Evolutionary conservation across 2,797 vertebrate species (phyloP).

Genomic region (Sardinella longiceps): DNA sequence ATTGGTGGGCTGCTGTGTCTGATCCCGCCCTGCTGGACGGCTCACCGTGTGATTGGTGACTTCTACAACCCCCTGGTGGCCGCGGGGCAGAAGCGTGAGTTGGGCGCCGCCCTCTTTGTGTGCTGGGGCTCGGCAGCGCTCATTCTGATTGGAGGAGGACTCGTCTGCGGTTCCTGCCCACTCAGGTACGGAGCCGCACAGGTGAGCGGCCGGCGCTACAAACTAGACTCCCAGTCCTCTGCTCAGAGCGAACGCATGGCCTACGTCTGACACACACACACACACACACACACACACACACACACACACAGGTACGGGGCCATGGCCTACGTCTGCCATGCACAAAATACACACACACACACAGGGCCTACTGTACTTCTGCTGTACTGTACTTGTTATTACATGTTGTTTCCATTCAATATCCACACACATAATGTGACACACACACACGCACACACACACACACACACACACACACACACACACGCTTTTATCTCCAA

Average conservation of each 20-base stretch:
- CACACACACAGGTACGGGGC: too few relatives aligned
- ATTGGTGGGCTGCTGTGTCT: conserved; percentile 69
- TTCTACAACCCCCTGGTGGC: conserved; percentile 81
- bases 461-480: too few relatives aligned
- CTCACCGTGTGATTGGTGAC: conserved; percentile 74
- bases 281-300: too few relatives aligned
- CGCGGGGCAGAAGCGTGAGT: conserved; percentile 75
- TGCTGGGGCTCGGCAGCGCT: conserved; percentile 76
- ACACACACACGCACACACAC: too few relatives aligned
- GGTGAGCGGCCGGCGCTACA: neutral
- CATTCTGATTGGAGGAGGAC: conserved; percentile 74
- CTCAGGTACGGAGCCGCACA: neutral
- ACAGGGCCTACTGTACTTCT: too few relatives aligned
- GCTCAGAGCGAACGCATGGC: neutral
- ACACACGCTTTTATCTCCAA: too few relatives aligned
- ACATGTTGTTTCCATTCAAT: too few relatives aligned
- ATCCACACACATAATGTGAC: too few relatives aligned
- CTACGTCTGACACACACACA: neutral
- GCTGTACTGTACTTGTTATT: too few relatives aligned
- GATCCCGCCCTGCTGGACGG: conserved; percentile 79
- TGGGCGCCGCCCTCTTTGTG: conserved; percentile 77
- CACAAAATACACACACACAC: too few relatives aligned
- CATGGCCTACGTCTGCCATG: neutral
- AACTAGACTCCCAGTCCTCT: neutral
- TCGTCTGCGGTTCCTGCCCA: conserved; percentile 44